Conservation (phyloP, 2,888 invertebrate genomes). For the Adineta ricciae region DNA sequence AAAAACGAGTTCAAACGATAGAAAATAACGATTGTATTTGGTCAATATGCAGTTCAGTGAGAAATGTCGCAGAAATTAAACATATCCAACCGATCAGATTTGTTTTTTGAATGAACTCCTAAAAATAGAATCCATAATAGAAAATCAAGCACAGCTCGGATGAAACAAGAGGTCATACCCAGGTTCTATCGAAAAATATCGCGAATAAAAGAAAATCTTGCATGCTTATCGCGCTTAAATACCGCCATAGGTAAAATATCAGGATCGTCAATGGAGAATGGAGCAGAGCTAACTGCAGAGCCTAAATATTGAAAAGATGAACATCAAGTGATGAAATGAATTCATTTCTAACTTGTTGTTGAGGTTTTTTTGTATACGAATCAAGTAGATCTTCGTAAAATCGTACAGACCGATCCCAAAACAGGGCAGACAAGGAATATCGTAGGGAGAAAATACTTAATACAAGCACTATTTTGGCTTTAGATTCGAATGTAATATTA, state of each 20-base stretch:
- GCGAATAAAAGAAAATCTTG: slow-evolving; percentile 29
- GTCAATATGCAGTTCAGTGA: slow-evolving; percentile 24
- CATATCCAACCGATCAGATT: slow-evolving; percentile 21
- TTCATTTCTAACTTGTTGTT: slow-evolving; percentile 22
- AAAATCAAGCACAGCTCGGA: too few species aligned
- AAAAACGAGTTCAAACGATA: neutral
- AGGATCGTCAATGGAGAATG: slow-evolving; percentile 23
- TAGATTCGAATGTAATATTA: neutral
- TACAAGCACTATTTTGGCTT: neutral
- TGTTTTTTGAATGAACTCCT: slow-evolving; percentile 30
- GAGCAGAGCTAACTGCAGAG: slow-evolving; percentile 22
- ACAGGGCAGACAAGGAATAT: slow-evolving; percentile 23
- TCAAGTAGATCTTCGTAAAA: slow-evolving; percentile 24
- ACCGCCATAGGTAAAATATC: slow-evolving; percentile 29
- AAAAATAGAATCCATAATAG: neutral
- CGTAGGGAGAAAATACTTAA: slow-evolving; percentile 16
- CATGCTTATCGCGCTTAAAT: slow-evolving; percentile 20
- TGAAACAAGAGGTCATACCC: neutral
- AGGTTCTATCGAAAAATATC: slow-evolving; percentile 25
- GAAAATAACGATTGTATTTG: neutral
- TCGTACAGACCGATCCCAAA: slow-evolving; percentile 28
- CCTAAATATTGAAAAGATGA: neutral
- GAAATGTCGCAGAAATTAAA: slow-evolving; percentile 11
- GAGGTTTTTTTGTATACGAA: neutral
- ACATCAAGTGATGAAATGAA: neutral